A percentile compares a stretch with the other conserved stretches of the same genome.
Conservation (phyloP, 2,888 invertebrate genomes). For the Microctonus hyperodae region DNA sequence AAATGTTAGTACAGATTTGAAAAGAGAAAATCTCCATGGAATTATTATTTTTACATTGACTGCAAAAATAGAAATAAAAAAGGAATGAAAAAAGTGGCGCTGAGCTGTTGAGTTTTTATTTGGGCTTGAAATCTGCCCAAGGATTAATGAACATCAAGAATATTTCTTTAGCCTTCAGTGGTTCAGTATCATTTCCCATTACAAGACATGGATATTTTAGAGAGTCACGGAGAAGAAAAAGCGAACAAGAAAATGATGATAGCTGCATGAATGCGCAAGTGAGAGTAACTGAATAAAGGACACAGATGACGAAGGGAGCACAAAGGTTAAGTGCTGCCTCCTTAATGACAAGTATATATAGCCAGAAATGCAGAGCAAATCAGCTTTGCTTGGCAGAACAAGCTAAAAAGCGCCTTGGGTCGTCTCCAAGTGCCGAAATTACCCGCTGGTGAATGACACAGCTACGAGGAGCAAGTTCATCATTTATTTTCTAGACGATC, state of each 20-base stretch:
- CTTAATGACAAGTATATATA: background rate
- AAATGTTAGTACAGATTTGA: no score
- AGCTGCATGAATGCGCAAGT: background rate
- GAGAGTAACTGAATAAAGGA: background rate
- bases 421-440: background rate
- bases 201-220: background rate
- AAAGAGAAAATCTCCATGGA: no score
- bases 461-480: background rate
- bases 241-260: background rate
- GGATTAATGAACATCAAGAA: no score
- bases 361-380: conserved; percentile 8
- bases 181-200: no score
- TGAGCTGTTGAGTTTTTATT: no score
- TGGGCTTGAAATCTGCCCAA: no score
- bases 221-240: background rate
- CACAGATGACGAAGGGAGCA: background rate
- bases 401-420: background rate
- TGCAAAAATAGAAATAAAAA: no score
- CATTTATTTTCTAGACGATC: background rate
- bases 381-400: background rate
- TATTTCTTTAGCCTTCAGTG: no score
- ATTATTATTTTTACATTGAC: no score
- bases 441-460: background rate
- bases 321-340: background rate
- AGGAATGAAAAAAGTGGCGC: no score